Base-by-base conservation (phyloP, 2,888 invertebrate genomes). In the Heliothis peltigera region DNA sequence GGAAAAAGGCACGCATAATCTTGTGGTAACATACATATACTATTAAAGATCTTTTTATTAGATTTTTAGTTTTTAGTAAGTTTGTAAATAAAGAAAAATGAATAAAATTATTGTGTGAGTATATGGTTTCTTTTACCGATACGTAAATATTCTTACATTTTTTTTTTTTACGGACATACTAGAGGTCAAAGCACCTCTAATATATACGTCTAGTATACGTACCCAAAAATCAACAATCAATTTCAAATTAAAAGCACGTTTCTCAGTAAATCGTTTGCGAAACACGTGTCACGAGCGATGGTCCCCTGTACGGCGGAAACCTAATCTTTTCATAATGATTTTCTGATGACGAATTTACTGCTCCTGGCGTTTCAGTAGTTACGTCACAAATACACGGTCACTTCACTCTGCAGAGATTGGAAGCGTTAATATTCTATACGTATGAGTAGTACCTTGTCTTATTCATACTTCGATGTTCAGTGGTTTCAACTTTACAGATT, bases 251-350 rank as follows among this genome's bases (percentile, higher is more conserved):
- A 18, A 19, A 6, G 43, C 19, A 19, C 15, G 21, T 64, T 32
- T 39, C 19, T 28, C 44, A 66, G 35, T 22, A 43, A 54, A 5
- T 7, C n/a, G 28, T 66, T 54, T 22, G 0, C 18, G 12, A 51
- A 42, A 63, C 21, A 54, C n/a, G 32, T 51, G 51, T 57, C 43
- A 18, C 25, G 17, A 19, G 65, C 25, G 21, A 49, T 44, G 56
- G 43, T n/a, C 35, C 18, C 28, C 28, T 42, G 17, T 4, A 35
- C 46, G 49, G 32, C 44, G 56, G 73, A 66, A 66, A 72, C 66
- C 73, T 73, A 72, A 72, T 68, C 49, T 72, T 72, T 68, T 55
- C 39, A 44, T 68, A 67, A 67, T 67, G 73, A 68, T 66, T 49
- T 68, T 66, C 56, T 72, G 67, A 68, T 66, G 67, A 66, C 73